A percentile compares a stretch with the other conserved stretches of the same genome.
These are phyloP conservation scores for Halcyon leucocephala DNA, from an alignment of 2,797 vertebrate species.

Conservation along the genomic window DNA sequence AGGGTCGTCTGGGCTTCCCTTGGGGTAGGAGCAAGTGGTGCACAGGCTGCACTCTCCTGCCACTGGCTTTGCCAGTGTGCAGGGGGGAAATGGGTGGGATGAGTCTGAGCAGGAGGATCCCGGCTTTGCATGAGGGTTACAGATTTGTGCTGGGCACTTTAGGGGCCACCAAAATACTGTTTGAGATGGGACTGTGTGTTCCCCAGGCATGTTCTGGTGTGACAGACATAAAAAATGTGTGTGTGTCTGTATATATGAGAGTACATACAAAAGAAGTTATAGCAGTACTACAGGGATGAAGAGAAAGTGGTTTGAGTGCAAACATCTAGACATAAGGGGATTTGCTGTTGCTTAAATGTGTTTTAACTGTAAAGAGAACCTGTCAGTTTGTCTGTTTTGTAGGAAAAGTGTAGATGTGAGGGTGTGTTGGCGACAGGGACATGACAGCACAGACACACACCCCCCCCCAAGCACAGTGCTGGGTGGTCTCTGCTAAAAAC, in stretches of 20 bases:
- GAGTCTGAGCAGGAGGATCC: neutral
- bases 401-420: neutral
- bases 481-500: neutral
- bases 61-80: accelerated
- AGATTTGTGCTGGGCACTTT: neutral
- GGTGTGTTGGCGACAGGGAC: accelerated
- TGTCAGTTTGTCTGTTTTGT: neutral
- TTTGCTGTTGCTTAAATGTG: neutral
- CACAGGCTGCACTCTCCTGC: neutral
- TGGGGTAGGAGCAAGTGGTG: accelerated
- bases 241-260: accelerated
- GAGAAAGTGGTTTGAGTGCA: neutral
- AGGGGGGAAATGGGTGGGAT: neutral
- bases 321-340: neutral
- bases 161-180: neutral
- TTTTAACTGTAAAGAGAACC: neutral
- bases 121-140: neutral
- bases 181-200: neutral
- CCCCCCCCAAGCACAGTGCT: accelerated
- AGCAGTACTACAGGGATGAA: neutral
- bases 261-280: neutral
- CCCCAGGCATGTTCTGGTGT: accelerated
- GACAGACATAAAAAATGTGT: neutral
- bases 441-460: neutral
- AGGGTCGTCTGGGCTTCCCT: neutral